Conservation (phyloP, 2,888 invertebrate genomes). For the Papilio elwesi region DNA sequence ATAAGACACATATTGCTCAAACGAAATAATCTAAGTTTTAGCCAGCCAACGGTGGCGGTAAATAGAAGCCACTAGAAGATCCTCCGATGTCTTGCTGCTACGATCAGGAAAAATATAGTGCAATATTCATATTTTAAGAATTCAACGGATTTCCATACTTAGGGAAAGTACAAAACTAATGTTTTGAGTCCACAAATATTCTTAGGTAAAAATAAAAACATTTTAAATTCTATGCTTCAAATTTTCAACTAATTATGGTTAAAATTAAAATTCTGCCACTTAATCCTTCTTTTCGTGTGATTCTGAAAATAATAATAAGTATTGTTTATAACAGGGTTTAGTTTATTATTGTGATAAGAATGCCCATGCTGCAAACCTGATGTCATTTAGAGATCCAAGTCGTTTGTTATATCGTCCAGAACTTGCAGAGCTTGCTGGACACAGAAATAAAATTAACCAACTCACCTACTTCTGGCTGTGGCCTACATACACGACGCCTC, state of each 20-base stretch:
- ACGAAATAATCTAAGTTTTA: background rate
- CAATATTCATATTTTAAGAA: background rate
- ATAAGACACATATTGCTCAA: background rate
- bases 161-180: background rate
- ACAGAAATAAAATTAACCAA: background rate
- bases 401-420: background rate
- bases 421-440: background rate
- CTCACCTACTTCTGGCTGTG: background rate
- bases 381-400: background rate
- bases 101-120: background rate
- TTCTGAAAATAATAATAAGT: slow-evolving; percentile 67
- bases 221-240: slow-evolving; percentile 4
- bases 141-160: background rate
- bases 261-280: slow-evolving; percentile 33
- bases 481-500: background rate
- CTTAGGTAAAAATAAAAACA: slow-evolving; percentile 12
- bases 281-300: slow-evolving; percentile 81
- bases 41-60: too few species aligned
- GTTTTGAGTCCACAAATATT: slow-evolving; percentile 3
- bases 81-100: background rate
- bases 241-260: slow-evolving; percentile 8
- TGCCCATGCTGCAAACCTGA: slow-evolving; percentile 14
- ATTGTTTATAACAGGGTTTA: slow-evolving; percentile 4
- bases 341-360: slow-evolving; percentile 8
- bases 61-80: background rate